phyloP scores from a whole-genome alignment of 2,888 invertebrate species.

The Listrodromus nycthemerus region DNA sequence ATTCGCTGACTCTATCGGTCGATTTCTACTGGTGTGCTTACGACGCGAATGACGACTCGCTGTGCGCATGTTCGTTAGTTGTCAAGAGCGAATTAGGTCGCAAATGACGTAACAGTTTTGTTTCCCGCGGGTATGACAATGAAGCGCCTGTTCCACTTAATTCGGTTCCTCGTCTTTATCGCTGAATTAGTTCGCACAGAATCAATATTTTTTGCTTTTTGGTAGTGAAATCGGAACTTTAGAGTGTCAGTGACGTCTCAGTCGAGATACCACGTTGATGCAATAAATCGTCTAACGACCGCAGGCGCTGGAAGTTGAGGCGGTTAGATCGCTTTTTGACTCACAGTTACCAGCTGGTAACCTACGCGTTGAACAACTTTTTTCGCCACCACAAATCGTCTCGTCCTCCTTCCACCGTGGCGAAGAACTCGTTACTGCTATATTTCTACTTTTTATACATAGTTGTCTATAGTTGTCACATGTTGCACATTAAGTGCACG shows the following conservation, averaged over 20 bases:
- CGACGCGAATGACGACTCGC: not conserved
- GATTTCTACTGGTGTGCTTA: not conserved
- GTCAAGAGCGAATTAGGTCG: not conserved
- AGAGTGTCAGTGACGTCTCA: not conserved
- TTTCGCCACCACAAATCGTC: not conserved
- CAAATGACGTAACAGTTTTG: not conserved
- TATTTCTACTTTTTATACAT: not conserved
- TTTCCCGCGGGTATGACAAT: not conserved
- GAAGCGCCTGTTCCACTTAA: too few relatives aligned
- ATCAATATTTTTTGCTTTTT: not conserved
- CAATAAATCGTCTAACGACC: not conserved
- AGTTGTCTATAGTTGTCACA: not conserved
- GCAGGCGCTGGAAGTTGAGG: not conserved
- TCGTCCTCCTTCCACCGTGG: not conserved
- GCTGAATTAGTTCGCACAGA: not conserved
- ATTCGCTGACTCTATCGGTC: not conserved
- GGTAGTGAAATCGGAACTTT: not conserved
- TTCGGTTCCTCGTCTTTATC: not conserved
- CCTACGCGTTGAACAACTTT: not conserved
- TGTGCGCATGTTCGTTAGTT: not conserved
- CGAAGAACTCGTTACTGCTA: not conserved
- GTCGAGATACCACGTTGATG: not conserved
- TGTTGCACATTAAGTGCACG: not conserved
- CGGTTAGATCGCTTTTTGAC: not conserved
- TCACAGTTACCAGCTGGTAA: not conserved